phyloP scores from a whole-genome alignment of 37 sponge, comb jelly and placozoan species.

The Cliona cf. orientalis region DNA sequence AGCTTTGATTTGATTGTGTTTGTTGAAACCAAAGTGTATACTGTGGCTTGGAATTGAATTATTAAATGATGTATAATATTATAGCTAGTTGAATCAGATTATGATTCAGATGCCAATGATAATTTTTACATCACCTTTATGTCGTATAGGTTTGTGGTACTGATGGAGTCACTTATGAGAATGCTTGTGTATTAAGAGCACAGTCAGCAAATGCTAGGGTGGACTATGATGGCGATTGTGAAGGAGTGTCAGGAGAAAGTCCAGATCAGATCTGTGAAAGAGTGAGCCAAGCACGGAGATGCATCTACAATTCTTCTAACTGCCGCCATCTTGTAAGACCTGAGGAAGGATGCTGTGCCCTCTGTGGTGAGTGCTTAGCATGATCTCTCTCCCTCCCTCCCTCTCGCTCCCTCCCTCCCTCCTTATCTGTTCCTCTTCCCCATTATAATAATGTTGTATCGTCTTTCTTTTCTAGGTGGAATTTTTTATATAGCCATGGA shows the following conservation, averaged over 20 bases:
- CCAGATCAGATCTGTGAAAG: slow-evolving; percentile 37
- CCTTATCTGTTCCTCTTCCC: neutral
- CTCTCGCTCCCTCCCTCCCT: neutral
- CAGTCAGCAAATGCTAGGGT: slow-evolving; percentile 41
- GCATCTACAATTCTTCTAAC: slow-evolving; percentile 10
- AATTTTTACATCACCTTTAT: too few species aligned
- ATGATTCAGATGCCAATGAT: too few species aligned
- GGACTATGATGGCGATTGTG: slow-evolving; percentile 44
- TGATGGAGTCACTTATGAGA: slow-evolving; percentile 57
- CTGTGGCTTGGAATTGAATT: too few species aligned
- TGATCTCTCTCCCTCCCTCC: too few species aligned
- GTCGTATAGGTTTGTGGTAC: slow-evolving; percentile 55
- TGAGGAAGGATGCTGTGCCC: slow-evolving; percentile 56
- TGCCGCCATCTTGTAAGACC: slow-evolving; percentile 32
- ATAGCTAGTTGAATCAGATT: too few species aligned
- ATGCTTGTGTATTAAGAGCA: slow-evolving; percentile 38
- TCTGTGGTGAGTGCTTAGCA: slow-evolving; percentile 71
- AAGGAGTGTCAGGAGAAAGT: slow-evolving; percentile 6
- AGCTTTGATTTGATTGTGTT: too few species aligned
- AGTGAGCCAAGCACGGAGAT: slow-evolving; percentile 1
- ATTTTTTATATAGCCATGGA: slow-evolving; percentile 30
- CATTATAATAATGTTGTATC: neutral
- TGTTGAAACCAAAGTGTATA: too few species aligned
- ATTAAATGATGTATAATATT: too few species aligned
- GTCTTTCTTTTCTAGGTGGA: slow-evolving; percentile 32